Evolutionary conservation across 2,797 vertebrate species (phyloP).

Genomic region (Enteromius radiatus): DNA sequence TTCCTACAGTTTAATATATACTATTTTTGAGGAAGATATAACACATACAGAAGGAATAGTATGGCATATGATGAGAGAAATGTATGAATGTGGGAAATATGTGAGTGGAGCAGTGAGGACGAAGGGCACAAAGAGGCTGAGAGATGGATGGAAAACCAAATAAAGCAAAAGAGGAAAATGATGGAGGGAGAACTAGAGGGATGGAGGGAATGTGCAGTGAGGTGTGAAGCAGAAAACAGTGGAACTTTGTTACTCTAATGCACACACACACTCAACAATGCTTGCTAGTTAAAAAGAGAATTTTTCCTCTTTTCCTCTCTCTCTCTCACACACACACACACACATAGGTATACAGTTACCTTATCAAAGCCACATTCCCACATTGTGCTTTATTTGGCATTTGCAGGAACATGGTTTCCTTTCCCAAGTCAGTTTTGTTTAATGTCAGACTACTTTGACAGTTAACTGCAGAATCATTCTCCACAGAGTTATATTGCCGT

Average conservation of each 20-base stretch:
- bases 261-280: constrained; percentile 40
- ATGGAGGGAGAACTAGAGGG: constrained; percentile 19
- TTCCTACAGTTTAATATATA: not conserved
- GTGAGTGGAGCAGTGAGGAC: constrained; percentile 20
- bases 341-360: constrained; percentile 14
- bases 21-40: not conserved
- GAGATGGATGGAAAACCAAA: constrained; percentile 16
- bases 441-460: constrained; percentile 32
- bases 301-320: not conserved
- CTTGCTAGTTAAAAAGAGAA: constrained; percentile 36
- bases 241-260: constrained; percentile 45
- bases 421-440: constrained; percentile 26
- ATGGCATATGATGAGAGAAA: not conserved
- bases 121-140: constrained; percentile 15
- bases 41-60: not conserved
- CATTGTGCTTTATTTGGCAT: constrained; percentile 23
- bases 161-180: constrained; percentile 6
- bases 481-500: constrained; percentile 1
- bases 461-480: not conserved
- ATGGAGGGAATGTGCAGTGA: constrained; percentile 34
- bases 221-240: constrained; percentile 52
- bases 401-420: constrained; percentile 24
- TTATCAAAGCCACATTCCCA: constrained; percentile 35
- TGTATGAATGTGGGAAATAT: constrained; percentile 16
- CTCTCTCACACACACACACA: not conserved